A percentile compares a stretch with the other conserved stretches of the same genome.
Evolutionary conservation across 1,140 invertebrate species (phyloP).

Genomic region (Sinonovacula constricta): DNA sequence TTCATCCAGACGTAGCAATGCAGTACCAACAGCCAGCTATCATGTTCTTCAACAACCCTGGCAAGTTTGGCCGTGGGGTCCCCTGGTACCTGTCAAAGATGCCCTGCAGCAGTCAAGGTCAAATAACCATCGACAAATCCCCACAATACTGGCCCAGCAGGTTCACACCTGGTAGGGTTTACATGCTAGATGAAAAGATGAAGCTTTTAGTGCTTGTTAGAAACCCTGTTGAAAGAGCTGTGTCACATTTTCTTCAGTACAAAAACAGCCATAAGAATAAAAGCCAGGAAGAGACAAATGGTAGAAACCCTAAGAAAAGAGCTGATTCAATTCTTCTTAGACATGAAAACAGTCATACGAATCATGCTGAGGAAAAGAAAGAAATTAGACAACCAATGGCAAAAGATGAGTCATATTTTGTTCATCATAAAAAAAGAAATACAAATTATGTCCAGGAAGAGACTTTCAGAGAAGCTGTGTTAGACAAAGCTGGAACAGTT

Average conservation of each 20-base stretch:
- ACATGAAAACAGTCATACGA: too few species aligned
- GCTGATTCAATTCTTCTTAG: too few species aligned
- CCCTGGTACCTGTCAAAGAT: conserved; percentile 74
- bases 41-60: conserved; percentile 12
- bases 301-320: neutral
- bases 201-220: conserved; percentile 93
- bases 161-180: conserved; percentile 88
- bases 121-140: conserved; percentile 79
- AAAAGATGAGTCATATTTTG: too few species aligned
- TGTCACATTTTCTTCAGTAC: conserved; percentile 94
- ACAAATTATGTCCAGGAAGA: too few species aligned
- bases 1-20: conserved; percentile 29
- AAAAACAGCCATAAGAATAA: neutral
- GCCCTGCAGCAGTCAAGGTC: conserved; percentile 43
- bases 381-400: too few species aligned
- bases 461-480: too few species aligned
- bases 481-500: too few species aligned
- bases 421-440: too few species aligned
- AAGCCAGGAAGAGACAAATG: neutral
- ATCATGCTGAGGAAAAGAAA: too few species aligned
- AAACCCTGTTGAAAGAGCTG: conserved; percentile 92
- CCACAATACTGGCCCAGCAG: conserved; percentile 79
- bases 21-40: conserved; percentile 10
- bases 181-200: conserved; percentile 89
- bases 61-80: conserved; percentile 72